Evolutionary conservation across 2,113 vertebrate genomes (phyloP).

Genomic region (Apistogramma diplotaenia): DNA sequence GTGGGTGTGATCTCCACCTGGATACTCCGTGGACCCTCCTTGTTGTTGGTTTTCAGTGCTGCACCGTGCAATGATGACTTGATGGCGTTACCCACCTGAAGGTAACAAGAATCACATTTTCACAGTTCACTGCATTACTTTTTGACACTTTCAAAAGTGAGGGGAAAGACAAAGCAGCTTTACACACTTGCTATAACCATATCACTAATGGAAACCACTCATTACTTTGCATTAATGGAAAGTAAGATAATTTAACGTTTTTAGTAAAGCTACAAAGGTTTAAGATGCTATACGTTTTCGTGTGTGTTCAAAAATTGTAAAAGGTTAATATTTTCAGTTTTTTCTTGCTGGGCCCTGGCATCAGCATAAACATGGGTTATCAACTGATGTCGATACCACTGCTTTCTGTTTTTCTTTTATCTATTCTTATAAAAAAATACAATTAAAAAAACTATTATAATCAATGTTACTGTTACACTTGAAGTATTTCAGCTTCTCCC

Average conservation of each 20-base stretch:
- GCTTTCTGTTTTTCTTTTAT: too few species aligned
- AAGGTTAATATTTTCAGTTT: neutral
- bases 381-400: too few species aligned
- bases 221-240: neutral
- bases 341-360: neutral
- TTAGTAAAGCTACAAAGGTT: neutral
- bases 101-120: neutral
- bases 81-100: conserved; percentile 95
- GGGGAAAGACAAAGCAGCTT: neutral
- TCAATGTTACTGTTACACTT: too few species aligned
- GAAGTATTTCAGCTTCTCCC: too few species aligned
- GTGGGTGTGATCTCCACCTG: conserved; percentile 98
- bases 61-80: conserved; percentile 90
- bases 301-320: neutral
- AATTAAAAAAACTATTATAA: too few species aligned
- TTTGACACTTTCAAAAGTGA: neutral
- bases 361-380: too few species aligned
- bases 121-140: neutral
- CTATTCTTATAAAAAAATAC: too few species aligned
- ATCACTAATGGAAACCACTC: neutral
- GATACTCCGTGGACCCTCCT: conserved; percentile 91
- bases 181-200: neutral
- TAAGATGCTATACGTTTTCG: neutral
- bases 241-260: neutral
- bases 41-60: conserved; percentile 90